A percentile compares a stretch with the other conserved stretches of the same genome.
Evolutionary conservation across 2,888 invertebrate species (phyloP).

Genomic region (Sphinx pinastri): DNA sequence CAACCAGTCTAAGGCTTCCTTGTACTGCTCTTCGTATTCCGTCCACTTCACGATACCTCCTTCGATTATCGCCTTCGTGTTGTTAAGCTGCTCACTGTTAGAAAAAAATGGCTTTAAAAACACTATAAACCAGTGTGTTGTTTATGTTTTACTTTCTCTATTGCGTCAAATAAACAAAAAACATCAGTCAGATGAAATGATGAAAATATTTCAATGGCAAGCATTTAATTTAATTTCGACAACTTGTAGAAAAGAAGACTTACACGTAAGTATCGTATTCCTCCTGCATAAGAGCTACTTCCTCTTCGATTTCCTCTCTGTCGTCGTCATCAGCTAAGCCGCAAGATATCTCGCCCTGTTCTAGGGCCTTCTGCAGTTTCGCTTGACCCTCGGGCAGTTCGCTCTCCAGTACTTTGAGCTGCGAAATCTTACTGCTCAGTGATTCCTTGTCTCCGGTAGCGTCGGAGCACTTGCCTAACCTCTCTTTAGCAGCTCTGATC

Average conservation of each 20-base stretch:
- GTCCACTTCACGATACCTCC: slow-evolving; percentile 96
- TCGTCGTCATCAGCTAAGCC: slow-evolving; percentile 93
- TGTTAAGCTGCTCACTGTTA: slow-evolving; percentile 89
- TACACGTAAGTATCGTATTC: slow-evolving; percentile 93
- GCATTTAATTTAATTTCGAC: too few species aligned
- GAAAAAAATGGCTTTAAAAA: slow-evolving; percentile 17
- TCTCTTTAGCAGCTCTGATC: slow-evolving; percentile 95
- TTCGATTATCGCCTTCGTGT: slow-evolving; percentile 92
- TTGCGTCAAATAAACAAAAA: neutral
- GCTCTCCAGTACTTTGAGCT: slow-evolving; percentile 92
- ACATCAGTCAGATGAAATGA: neutral
- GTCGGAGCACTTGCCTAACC: slow-evolving; percentile 95
- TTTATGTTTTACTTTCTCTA: neutral
- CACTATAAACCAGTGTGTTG: neutral
- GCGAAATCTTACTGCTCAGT: slow-evolving; percentile 92
- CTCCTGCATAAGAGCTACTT: slow-evolving; percentile 94
- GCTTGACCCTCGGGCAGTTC: slow-evolving; percentile 93
- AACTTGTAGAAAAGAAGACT: slow-evolving; percentile 56
- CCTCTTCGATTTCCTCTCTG: slow-evolving; percentile 95
- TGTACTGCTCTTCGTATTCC: slow-evolving; percentile 96
- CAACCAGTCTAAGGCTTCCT: slow-evolving; percentile 95
- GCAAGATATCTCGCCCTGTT: slow-evolving; percentile 94
- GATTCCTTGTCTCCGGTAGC: slow-evolving; percentile 96
- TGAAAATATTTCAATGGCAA: too few species aligned
- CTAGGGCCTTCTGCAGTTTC: slow-evolving; percentile 92